Base-by-base conservation (phyloP, 1,140 invertebrate genomes). In the Bombus polaris region DNA sequence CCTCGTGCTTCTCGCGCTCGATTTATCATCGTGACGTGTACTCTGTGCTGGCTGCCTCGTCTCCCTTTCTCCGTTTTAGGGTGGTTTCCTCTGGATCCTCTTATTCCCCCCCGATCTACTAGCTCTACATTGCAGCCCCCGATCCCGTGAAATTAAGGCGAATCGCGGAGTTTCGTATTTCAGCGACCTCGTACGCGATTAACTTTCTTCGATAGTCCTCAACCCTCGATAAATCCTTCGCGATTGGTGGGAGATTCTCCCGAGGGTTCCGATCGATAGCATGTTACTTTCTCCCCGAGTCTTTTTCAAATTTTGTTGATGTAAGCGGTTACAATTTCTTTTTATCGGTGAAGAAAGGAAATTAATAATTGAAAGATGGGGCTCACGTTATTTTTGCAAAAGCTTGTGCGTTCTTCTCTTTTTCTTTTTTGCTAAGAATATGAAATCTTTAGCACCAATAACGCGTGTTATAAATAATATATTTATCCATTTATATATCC, bases 1-100 rank as follows among this genome's bases (percentile, higher is more conserved):
- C 74, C 74, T 79, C 88, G 86, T 89, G 91, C 90, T 93, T 93
- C 88, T 91, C 90, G 81, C 87, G 91, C 90, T 89, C 91, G 91
- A 94, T 94, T 94, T 94, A 93, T 94, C 92, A 93, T 93, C 89
- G 90, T 92, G 90, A 90, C 91, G 89, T 87, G 85, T 53, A 47
- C 74, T 85, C 89, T 84, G 85, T 35, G 59, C 74, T 84, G 68
- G 62, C 25, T 80, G 72, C 68, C 68, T 25, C 25, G 28, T 44
- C 81, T 37, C 39, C 37, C 32, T 57, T 39, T 47, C 73, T 22
- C n/a, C 37, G 13, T 68, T 57, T n/a, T 18, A 9, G 83, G 47
- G 10, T 71, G 28, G 75, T 39, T 79, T 71, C 72, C 75, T 72
- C 65, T 62, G 42, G 42, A 71, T 80, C 53, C 76, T 84, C 76